Evolutionary conservation across 2,888 invertebrate genomes (phyloP).

Genomic region (Fissipunctia ypsillon): DNA sequence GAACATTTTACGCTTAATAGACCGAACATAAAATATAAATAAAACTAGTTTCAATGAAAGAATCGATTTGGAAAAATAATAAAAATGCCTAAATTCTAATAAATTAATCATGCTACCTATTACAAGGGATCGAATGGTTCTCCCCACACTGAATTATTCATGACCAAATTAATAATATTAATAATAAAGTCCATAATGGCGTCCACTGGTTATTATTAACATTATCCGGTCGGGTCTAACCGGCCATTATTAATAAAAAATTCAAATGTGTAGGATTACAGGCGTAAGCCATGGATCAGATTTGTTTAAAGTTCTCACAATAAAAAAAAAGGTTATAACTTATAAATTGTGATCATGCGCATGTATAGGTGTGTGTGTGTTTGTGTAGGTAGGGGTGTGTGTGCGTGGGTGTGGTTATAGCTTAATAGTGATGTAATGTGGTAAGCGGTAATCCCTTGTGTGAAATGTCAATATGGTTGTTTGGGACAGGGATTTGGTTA

Average conservation of each 20-base stretch:
- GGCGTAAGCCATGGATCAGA: slow-evolving; percentile 81
- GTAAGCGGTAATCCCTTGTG: slow-evolving; percentile 70
- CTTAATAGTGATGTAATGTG: slow-evolving; percentile 70
- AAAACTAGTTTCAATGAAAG: slow-evolving; percentile 50
- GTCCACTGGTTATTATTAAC: slow-evolving; percentile 76
- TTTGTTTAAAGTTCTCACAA: slow-evolving; percentile 87
- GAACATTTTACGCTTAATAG: slow-evolving; percentile 56
- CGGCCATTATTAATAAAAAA: slow-evolving; percentile 87
- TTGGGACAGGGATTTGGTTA: slow-evolving; percentile 59
- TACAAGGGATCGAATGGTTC: slow-evolving; percentile 56
- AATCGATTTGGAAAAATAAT: slow-evolving; percentile 59
- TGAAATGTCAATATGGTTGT: slow-evolving; percentile 73
- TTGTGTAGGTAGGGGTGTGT: slow-evolving; percentile 2
- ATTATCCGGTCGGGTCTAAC: slow-evolving; percentile 77
- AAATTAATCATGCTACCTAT: slow-evolving; percentile 61
- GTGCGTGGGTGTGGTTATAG: slow-evolving; percentile 59
- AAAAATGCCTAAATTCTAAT: slow-evolving; percentile 58
- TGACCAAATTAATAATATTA: slow-evolving; percentile 87
- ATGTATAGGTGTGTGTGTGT: slow-evolving; percentile 40
- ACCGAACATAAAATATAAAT: slow-evolving; percentile 44
- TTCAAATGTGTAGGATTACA: slow-evolving; percentile 86
- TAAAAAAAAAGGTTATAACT: slow-evolving; percentile 72
- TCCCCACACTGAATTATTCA: slow-evolving; percentile 85
- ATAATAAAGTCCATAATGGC: slow-evolving; percentile 78
- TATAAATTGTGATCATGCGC: slow-evolving; percentile 61